Conservation (phyloP, 2,888 invertebrate species). For the Netelia inedita region DNA sequence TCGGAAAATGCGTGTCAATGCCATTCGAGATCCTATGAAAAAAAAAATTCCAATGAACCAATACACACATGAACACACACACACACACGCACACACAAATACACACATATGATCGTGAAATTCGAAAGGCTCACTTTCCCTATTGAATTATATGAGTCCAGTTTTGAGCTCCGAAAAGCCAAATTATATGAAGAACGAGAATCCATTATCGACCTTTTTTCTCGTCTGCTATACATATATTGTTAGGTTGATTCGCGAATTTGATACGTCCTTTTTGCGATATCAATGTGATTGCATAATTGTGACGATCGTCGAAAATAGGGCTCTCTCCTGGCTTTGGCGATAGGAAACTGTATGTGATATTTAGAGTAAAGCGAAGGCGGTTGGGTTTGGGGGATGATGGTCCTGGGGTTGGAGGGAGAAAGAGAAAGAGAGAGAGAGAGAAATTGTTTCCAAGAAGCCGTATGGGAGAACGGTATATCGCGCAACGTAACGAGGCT, state of each 20-base stretch:
- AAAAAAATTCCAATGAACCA: background rate
- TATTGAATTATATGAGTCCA: background rate
- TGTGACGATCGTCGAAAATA: conserved; percentile 14
- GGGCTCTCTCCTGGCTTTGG: background rate
- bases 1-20: background rate
- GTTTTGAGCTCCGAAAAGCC: background rate
- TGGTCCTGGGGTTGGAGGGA: background rate
- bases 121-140: background rate
- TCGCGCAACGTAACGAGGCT: background rate
- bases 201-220: conserved; percentile 21
- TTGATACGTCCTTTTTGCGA: conserved; percentile 8
- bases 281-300: conserved; percentile 44
- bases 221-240: background rate
- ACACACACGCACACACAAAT: background rate
- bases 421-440: background rate
- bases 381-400: too few relatives aligned
- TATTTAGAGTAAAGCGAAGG: background rate
- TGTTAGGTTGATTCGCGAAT: conserved; percentile 1
- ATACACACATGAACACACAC: background rate
- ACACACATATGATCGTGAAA: background rate
- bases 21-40: background rate
- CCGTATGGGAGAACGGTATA: background rate
- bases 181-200: background rate
- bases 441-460: background rate
- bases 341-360: background rate